phyloP scores from a whole-genome alignment of 37 sponge, comb jelly and placozoan genomes.

The Aphrocallistes beatrix region DNA sequence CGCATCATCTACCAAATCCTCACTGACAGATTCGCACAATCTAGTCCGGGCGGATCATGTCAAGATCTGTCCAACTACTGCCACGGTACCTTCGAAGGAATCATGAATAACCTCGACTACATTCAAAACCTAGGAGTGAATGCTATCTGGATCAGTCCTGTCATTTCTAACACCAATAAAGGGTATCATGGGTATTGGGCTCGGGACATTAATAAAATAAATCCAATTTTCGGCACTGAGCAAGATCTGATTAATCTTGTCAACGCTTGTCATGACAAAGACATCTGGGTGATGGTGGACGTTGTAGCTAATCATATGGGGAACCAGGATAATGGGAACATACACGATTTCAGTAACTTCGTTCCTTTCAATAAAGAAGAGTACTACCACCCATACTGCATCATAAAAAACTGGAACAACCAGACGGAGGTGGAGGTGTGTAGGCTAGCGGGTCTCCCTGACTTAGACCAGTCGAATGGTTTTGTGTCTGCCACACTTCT shows the following conservation, averaged over 20 bases:
- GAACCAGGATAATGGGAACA: slow-evolving; percentile 41
- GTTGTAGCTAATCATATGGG: slow-evolving; percentile 78
- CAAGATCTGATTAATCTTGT: slow-evolving; percentile 45
- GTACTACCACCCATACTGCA: slow-evolving; percentile 58
- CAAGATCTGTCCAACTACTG: slow-evolving; percentile 31
- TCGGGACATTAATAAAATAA: slow-evolving; percentile 45
- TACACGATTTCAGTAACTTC: slow-evolving; percentile 44
- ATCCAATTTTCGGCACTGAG: slow-evolving; percentile 48
- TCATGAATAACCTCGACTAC: slow-evolving; percentile 33
- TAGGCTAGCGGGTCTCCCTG: slow-evolving; percentile 58
- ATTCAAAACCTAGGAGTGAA: slow-evolving; percentile 26
- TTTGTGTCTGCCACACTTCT: slow-evolving; percentile 47
- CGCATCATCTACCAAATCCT: slow-evolving; percentile 65
- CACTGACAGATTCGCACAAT: slow-evolving; percentile 52
- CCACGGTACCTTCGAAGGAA: slow-evolving; percentile 34
- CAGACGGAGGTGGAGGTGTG: slow-evolving; percentile 68
- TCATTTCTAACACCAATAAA: slow-evolving; percentile 43
- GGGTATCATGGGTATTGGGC: slow-evolving; percentile 87
- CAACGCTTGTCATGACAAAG: slow-evolving; percentile 41
- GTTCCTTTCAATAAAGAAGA: slow-evolving; percentile 51
- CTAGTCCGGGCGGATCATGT: slow-evolving; percentile 3
- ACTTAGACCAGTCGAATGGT: slow-evolving; percentile 54
- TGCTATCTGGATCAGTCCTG: slow-evolving; percentile 40
- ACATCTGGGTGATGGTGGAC: slow-evolving; percentile 81
- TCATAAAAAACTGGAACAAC: slow-evolving; percentile 47